These are phyloP conservation scores for Cenopis cana DNA, from an alignment of 2,888 invertebrate species.

Conservation along the genomic window DNA sequence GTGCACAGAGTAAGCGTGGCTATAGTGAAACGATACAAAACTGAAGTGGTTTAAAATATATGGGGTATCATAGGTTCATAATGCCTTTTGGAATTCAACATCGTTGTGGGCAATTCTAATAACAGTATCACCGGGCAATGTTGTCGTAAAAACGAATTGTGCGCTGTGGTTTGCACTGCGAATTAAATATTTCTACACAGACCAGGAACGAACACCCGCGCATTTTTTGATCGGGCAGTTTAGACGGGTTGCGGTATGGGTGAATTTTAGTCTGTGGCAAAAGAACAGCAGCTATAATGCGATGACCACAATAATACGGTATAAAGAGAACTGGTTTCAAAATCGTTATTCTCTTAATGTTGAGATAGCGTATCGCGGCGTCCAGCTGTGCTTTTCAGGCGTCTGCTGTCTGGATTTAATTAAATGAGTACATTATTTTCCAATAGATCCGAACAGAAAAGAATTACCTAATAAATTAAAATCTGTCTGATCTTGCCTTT, in stretches of 20 bases:
- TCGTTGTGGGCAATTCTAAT: constrained; percentile 33
- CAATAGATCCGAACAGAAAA: neutral
- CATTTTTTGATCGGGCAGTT: neutral
- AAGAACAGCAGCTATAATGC: constrained; percentile 29
- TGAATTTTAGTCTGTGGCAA: constrained; percentile 25
- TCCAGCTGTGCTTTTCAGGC: constrained; percentile 25
- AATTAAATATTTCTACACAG: constrained; percentile 44
- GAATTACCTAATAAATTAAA: too few species aligned
- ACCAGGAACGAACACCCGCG: neutral
- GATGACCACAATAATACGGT: constrained; percentile 43
- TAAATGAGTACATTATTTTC: constrained; percentile 1
- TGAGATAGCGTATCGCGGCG: constrained; percentile 38
- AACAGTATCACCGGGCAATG: constrained; percentile 42
- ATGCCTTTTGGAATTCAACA: constrained; percentile 1
- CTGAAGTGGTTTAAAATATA: neutral
- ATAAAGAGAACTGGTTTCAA: constrained; percentile 44
- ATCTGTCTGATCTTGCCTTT: too few species aligned
- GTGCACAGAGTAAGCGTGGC: constrained; percentile 34
- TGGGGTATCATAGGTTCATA: neutral
- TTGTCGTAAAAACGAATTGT: constrained; percentile 42
- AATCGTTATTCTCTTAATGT: constrained; percentile 43
- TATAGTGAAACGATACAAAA: neutral
- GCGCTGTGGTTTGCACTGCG: constrained; percentile 38
- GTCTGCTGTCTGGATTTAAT: constrained; percentile 12
- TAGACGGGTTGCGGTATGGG: too few species aligned